Conservation (phyloP, 2,888 invertebrate genomes). For the Blera fallax region DNA sequence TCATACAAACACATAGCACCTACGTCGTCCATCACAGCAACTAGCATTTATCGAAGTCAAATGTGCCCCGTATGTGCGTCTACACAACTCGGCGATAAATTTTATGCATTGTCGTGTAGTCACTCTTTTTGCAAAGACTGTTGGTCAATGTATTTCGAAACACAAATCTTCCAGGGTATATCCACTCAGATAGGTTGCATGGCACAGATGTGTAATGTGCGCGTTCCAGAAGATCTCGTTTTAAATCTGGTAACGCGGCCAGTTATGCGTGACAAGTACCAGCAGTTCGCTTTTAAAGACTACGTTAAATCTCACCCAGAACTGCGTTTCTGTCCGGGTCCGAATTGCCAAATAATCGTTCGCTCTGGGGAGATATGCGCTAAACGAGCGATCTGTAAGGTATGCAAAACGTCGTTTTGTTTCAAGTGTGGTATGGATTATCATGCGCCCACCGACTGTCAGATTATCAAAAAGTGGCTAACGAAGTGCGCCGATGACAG, state of each 20-base stretch:
- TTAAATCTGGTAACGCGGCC: constrained; percentile 92
- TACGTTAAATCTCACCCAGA: constrained; percentile 97
- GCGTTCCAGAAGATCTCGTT: constrained; percentile 98
- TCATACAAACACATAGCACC: constrained; percentile 53
- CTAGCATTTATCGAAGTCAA: constrained; percentile 78
- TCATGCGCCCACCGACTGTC: constrained; percentile 98
- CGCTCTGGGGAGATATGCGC: constrained; percentile 91
- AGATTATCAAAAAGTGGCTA: constrained; percentile 97
- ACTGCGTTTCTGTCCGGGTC: constrained; percentile 96
- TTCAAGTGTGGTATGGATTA: constrained; percentile 98
- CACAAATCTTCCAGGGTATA: constrained; percentile 94
- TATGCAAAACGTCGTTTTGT: constrained; percentile 95
- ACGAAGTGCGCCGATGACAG: constrained; percentile 99
- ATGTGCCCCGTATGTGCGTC: constrained; percentile 91
- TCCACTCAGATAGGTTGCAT: constrained; percentile 97
- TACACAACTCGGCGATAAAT: constrained; percentile 86
- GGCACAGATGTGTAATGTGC: constrained; percentile 95
- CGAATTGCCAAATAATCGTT: constrained; percentile 95
- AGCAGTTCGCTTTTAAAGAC: constrained; percentile 97
- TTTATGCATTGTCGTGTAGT: constrained; percentile 92
- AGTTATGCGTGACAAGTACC: constrained; percentile 93
- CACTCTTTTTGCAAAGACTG: constrained; percentile 98
- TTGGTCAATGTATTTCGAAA: constrained; percentile 98
- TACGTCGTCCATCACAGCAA: constrained; percentile 66
- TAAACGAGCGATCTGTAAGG: constrained; percentile 93